Evolutionary conservation across 2,113 vertebrate genomes (phyloP).

Genomic region (Sturnira hondurensis): DNA sequence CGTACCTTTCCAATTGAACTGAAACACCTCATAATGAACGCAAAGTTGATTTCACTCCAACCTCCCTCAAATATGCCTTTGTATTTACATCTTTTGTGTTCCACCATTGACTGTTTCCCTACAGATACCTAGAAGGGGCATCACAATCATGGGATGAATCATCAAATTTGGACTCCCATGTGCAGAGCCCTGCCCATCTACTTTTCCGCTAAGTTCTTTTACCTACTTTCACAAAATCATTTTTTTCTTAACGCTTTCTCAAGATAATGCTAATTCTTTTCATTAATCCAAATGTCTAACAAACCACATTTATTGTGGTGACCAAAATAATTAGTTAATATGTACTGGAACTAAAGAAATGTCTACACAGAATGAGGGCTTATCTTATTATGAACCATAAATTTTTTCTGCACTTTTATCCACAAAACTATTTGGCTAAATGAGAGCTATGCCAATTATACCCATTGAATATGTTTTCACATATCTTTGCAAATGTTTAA

Average conservation of each 20-base stretch:
- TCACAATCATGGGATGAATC: background rate
- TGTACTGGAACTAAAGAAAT: background rate
- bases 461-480: background rate
- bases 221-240: background rate
- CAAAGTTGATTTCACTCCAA: background rate
- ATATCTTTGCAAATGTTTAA: constrained; percentile 12
- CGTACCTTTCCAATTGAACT: background rate
- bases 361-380: background rate
- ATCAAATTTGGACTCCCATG: background rate
- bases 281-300: background rate
- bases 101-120: background rate
- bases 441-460: background rate
- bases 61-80: background rate
- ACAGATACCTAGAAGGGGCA: background rate
- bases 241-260: background rate
- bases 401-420: background rate
- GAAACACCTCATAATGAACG: background rate
- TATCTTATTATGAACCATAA: background rate
- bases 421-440: background rate
- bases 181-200: background rate
- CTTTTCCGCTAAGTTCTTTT: background rate
- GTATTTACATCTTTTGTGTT: background rate
- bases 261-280: background rate
- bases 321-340: background rate
- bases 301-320: background rate